These are phyloP conservation scores for Atherinomorus stipes DNA, from an alignment of 2,113 vertebrate genomes.

Conservation along the genomic window DNA sequence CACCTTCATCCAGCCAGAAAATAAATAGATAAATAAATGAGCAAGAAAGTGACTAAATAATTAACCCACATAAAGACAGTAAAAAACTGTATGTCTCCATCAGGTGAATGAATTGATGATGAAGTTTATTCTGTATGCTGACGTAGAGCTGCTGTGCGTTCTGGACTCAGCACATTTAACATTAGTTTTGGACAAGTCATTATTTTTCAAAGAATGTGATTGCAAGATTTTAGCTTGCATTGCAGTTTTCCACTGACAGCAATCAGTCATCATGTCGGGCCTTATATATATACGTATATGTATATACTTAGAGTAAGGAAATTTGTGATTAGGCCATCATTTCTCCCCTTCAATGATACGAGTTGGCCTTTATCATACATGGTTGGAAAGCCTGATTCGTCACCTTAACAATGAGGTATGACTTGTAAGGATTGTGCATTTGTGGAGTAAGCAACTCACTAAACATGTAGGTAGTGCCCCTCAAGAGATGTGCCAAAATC, in stretches of 20 bases:
- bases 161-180: constrained; percentile 10
- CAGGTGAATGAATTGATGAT: constrained; percentile 2
- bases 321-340: too few relatives aligned
- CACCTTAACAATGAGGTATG: too few relatives aligned
- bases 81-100: not conserved
- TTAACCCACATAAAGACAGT: not conserved
- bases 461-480: too few relatives aligned
- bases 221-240: constrained; percentile 29
- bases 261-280: constrained; percentile 4
- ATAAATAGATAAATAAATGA: not conserved
- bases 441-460: too few relatives aligned
- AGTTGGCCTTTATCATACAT: too few relatives aligned
- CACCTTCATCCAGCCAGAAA: not conserved
- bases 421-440: too few relatives aligned
- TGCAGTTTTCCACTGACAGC: constrained; percentile 3
- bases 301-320: too few relatives aligned
- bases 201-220: not conserved
- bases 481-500: too few relatives aligned
- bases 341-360: too few relatives aligned
- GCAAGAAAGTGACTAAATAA: too few relatives aligned
- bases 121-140: not conserved
- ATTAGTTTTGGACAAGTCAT: not conserved
- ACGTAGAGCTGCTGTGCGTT: not conserved
- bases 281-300: not conserved
- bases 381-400: too few relatives aligned